Percentiles rank a stretch among this genome's conserved stretches.
Evolutionary conservation across 1,140 invertebrate genomes (phyloP).

Genomic region (Drosophila tropicalis): DNA sequence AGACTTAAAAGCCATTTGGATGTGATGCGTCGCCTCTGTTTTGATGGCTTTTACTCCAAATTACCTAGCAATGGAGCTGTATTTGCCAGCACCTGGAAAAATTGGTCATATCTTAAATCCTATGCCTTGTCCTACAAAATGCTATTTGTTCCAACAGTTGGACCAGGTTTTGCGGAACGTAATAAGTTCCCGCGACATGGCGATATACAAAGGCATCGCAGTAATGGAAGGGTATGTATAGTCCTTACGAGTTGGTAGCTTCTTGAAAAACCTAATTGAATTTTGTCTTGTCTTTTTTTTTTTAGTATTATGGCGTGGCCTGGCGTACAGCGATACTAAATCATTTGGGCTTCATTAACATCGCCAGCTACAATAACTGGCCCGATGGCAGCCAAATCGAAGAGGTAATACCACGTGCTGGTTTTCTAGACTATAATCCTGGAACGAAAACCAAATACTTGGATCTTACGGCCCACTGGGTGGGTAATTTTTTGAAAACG

Average conservation of each 20-base stretch:
- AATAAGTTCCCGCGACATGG: slow-evolving; percentile 85
- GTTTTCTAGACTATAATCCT: slow-evolving; percentile 85
- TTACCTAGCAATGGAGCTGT: slow-evolving; percentile 86
- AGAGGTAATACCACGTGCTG: slow-evolving; percentile 84
- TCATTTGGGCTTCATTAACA: slow-evolving; percentile 84
- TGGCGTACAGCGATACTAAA: slow-evolving; percentile 85
- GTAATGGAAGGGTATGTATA: slow-evolving; percentile 83
- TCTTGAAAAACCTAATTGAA: not conserved
- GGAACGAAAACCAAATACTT: slow-evolving; percentile 85
- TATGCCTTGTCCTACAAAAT: slow-evolving; percentile 85
- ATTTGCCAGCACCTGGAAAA: slow-evolving; percentile 87
- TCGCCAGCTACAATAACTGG: slow-evolving; percentile 87
- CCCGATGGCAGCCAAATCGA: slow-evolving; percentile 87
- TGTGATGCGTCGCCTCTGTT: slow-evolving; percentile 84
- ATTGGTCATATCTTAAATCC: slow-evolving; percentile 85
- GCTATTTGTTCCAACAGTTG: slow-evolving; percentile 86
- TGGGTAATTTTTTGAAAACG: slow-evolving; percentile 84
- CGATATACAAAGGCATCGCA: slow-evolving; percentile 84
- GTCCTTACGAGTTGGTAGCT: not conserved
- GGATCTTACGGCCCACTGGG: slow-evolving; percentile 86
- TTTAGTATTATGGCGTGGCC: slow-evolving; percentile 84
- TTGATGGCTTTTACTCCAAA: slow-evolving; percentile 87
- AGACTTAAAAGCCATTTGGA: slow-evolving; percentile 81
- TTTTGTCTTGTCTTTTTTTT: not conserved
- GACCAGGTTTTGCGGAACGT: slow-evolving; percentile 86